Evolutionary conservation across 2,113 vertebrate genomes (phyloP).

Genomic region (Cyphomyrus discorhynchus): DNA sequence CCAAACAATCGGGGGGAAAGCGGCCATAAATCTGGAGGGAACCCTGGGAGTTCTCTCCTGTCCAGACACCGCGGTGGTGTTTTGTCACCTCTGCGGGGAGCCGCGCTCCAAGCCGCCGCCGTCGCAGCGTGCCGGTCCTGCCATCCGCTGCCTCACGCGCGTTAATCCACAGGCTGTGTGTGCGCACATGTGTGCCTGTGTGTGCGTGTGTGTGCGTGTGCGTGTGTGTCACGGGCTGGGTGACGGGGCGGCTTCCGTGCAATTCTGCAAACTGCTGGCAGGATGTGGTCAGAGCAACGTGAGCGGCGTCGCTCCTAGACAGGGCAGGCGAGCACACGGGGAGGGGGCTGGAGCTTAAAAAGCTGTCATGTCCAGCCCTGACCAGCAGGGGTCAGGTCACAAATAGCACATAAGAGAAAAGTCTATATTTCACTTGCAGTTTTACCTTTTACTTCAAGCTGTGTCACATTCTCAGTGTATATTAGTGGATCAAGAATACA

Average conservation of each 20-base stretch:
- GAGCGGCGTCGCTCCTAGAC: neutral
- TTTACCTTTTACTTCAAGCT: neutral
- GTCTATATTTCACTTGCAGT: neutral
- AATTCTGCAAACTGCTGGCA: neutral
- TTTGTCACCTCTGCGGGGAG: slow-evolving; percentile 2
- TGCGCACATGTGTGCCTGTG: neutral
- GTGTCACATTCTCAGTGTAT: neutral
- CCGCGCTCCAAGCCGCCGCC: neutral
- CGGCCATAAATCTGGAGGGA: neutral
- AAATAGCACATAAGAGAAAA: neutral
- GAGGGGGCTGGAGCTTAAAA: neutral
- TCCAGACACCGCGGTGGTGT: neutral
- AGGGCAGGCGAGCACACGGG: neutral
- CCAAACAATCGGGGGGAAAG: slow-evolving; percentile 16
- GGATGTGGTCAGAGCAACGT: neutral
- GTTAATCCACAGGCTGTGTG: neutral
- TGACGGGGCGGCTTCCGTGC: neutral
- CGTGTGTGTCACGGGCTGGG: too few species aligned
- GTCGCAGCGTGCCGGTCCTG: neutral
- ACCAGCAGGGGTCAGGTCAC: slow-evolving; percentile 6
- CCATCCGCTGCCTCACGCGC: neutral
- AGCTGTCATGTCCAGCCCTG: neutral
- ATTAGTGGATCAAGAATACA: neutral
- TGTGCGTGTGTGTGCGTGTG: neutral
- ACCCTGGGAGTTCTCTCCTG: slow-evolving; percentile 2